Conservation (phyloP, 2,113 vertebrate species). For the Budorcas taxicolor region DNA sequence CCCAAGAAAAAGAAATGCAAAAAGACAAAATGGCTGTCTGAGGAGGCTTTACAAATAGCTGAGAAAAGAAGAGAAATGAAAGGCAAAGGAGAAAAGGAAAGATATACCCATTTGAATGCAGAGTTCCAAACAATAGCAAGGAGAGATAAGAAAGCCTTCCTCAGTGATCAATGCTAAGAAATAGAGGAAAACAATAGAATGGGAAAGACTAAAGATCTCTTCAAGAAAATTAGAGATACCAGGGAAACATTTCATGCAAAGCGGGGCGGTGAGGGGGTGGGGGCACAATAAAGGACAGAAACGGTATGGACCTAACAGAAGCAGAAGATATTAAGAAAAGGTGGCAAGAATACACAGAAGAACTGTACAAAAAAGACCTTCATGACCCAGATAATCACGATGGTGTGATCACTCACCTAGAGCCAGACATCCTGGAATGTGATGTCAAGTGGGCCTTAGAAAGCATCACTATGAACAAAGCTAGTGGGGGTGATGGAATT, state of each 20-base stretch:
- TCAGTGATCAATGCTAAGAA: neutral
- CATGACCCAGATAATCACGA: neutral
- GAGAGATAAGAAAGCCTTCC: neutral
- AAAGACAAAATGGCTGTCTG: neutral
- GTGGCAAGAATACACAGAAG: neutral
- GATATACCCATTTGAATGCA: neutral
- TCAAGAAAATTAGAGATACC: neutral
- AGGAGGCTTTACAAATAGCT: neutral
- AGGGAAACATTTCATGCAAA: neutral
- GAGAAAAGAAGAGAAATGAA: neutral
- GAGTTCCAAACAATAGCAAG: neutral
- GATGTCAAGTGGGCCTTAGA: neutral
- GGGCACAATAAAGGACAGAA: neutral
- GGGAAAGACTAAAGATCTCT: neutral
- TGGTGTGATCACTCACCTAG: neutral
- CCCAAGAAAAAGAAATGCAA: neutral
- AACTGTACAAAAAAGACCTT: neutral
- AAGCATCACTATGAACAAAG: neutral
- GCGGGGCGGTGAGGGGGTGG: accelerated
- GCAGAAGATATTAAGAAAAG: neutral
- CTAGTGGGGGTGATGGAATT: neutral
- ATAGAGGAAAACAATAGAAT: neutral
- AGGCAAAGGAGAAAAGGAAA: neutral
- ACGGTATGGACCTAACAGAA: neutral
- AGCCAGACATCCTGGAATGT: neutral